Base-by-base conservation (phyloP, 2,113 vertebrate genomes). In the Catharus bicknelli region DNA sequence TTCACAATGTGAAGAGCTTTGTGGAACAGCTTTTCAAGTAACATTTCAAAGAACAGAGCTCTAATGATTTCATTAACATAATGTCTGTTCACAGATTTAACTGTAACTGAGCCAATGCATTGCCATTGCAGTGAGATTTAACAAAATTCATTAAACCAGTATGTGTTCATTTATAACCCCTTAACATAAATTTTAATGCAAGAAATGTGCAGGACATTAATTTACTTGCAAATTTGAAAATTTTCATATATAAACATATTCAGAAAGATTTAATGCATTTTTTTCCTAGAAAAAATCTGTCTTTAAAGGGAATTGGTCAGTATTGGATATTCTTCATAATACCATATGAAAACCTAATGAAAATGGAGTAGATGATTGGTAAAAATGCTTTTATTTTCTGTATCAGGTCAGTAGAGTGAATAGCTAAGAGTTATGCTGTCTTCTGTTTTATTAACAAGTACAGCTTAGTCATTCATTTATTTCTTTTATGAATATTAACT, bases 41-140 rank as follows among this genome's bases (percentile, higher is more conserved):
- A 84, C 34, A 76, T 94, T 90, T 92, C 45, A 85, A 95, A 1
- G 27, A 94, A 81, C 27, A 86, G 64, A 88, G 13, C 29, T 79
- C 66, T 90, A 87, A 94, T 78, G 59, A 79, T 76, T 90, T 93
- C 69, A 72, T 96, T 94, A 96, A 67, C 73, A 88, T 93, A 93
- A 91, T 45, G 21, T 22, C 45, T 94, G 51, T 79, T 96, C 89
- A 76, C 83, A 92, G 55, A 93, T 87, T 90, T 89, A 86, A 86
- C 83, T 93, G 75, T 83, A 92, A 89, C 77, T 73, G 83, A 94
- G 86, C n/a, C 77, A 94, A 72, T 58, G 19, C 13, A 20, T 62
- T 87, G 40, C 18, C n/a, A 70, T 51, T 84, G 83, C 36, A 68
- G 25, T 40, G 27, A 75, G 38, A 29, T 79, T 69, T 94, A 70